Conservation (phyloP, 2,113 vertebrate genomes). For the Lota lota region DNA sequence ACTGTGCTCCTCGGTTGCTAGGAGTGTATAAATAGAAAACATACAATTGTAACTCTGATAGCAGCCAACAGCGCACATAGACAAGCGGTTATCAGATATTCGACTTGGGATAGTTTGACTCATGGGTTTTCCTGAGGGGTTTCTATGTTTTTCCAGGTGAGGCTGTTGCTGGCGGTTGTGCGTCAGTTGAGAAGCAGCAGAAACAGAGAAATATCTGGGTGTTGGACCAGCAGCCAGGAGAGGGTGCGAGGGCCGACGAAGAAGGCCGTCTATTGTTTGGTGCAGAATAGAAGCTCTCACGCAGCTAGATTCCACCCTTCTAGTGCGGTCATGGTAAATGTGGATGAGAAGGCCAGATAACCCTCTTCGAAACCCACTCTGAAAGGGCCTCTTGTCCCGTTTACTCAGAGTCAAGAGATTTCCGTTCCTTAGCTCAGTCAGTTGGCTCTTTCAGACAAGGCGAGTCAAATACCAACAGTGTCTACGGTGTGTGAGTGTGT, state of each 20-base stretch:
- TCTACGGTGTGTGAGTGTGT: no score
- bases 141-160: constrained; percentile 15
- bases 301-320: constrained; percentile 56
- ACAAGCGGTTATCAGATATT: neutral
- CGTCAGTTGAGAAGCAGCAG: constrained; percentile 1
- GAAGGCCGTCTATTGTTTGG: constrained; percentile 61
- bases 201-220: constrained; percentile 30
- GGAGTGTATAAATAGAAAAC: neutral
- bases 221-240: constrained; percentile 30
- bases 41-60: neutral
- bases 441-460: no score
- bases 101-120: no score
- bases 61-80: neutral
- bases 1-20: constrained; percentile 2
- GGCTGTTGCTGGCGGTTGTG: neutral
- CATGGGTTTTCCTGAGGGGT: no score
- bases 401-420: constrained; percentile 27
- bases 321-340: constrained; percentile 38
- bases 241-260: constrained; percentile 20
- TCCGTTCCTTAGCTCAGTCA: no score
- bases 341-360: constrained; percentile 37
- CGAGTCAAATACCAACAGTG: no score
- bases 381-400: constrained; percentile 54
- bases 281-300: constrained; percentile 56
- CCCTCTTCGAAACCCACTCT: constrained; percentile 38